A percentile compares a stretch with the other conserved stretches of the same genome.
These are phyloP conservation scores for Sebastes steindachneri DNA, from an alignment of 2,797 vertebrate species.

Conservation along the genomic window DNA sequence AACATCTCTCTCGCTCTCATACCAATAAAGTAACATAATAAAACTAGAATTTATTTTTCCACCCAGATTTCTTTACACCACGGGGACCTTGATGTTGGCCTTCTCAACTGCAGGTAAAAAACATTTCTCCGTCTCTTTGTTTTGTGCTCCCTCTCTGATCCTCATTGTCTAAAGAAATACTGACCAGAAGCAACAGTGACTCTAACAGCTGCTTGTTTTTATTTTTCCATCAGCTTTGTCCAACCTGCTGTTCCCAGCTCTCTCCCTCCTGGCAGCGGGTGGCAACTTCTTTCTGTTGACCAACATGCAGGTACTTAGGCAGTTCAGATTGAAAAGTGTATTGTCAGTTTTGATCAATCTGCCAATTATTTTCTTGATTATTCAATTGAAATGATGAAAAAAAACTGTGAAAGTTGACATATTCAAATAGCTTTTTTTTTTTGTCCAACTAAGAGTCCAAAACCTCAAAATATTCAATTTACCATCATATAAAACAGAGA, in stretches of 20 bases:
- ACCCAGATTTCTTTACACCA: background rate
- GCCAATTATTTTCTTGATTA: background rate
- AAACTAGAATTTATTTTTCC: background rate
- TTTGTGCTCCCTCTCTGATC: background rate
- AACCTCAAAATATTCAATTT: too few species aligned
- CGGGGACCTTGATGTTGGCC: background rate
- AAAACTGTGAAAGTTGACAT: too few species aligned
- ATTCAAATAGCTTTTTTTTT: fast-evolving
- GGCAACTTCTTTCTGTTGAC: background rate
- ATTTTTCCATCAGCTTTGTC: background rate
- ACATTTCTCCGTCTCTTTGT: background rate
- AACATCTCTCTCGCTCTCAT: too few species aligned
- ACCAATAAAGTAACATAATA: background rate
- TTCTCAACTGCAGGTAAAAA: background rate
- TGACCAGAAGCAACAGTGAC: too few species aligned
- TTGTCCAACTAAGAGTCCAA: too few species aligned
- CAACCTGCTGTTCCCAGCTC: background rate
- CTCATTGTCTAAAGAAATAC: background rate
- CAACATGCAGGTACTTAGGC: background rate
- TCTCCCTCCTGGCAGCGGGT: background rate
- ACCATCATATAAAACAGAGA: too few species aligned
- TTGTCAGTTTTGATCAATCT: background rate
- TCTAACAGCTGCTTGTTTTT: too few species aligned
- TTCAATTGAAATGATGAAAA: background rate
- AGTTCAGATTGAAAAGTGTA: background rate